These are phyloP conservation scores for Camelus dromedarius DNA, from an alignment of 2,113 vertebrate genomes.

Conservation along the genomic window DNA sequence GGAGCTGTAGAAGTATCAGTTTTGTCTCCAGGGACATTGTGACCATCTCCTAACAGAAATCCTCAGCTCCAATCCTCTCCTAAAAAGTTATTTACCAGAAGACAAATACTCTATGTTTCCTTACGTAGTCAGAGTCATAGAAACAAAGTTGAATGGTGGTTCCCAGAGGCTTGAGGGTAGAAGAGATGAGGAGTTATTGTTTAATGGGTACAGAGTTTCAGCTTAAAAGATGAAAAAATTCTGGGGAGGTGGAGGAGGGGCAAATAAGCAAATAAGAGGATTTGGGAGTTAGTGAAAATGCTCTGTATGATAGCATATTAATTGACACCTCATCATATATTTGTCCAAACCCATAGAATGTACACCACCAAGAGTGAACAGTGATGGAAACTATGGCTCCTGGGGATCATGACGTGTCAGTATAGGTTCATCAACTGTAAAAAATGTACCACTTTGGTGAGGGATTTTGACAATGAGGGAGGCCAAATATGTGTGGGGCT, in stretches of 20 bases:
- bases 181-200: not conserved
- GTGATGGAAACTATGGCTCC: not conserved
- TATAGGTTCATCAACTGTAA: fast-evolving
- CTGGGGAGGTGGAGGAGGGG: not conserved
- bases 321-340: not conserved
- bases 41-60: not conserved
- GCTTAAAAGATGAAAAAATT: not conserved
- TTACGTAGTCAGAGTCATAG: not conserved
- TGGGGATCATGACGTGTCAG: not conserved
- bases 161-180: not conserved
- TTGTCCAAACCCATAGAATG: not conserved
- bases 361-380: not conserved
- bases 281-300: not conserved
- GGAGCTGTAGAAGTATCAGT: not conserved
- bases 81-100: not conserved
- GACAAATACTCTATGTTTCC: not conserved
- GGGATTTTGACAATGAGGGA: too few relatives aligned
- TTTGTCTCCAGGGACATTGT: not conserved
- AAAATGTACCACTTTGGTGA: not conserved
- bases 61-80: not conserved
- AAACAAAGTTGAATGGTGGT: not conserved
- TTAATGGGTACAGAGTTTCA: not conserved
- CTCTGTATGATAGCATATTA: not conserved
- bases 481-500: not conserved
- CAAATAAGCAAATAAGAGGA: not conserved